Evolutionary conservation across 2,888 invertebrate species (phyloP).

Genomic region (Drosophila heteroneura): DNA sequence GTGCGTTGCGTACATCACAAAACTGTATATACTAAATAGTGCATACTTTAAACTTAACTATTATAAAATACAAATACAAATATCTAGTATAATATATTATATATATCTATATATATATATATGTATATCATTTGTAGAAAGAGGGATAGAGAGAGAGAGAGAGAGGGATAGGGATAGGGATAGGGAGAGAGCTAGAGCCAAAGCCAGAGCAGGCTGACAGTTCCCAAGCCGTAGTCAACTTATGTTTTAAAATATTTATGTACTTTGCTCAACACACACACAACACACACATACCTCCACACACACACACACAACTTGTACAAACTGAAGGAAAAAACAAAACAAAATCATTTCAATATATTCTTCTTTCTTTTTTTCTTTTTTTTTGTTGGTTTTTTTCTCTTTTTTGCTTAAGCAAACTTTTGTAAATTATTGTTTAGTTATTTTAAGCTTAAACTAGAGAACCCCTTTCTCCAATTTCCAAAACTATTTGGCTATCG

Average conservation of each 20-base stretch:
- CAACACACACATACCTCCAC: conserved; percentile 1
- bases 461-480: neutral
- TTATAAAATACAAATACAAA: neutral
- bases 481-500: conserved; percentile 25
- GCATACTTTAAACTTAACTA: conserved; percentile 3
- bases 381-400: neutral
- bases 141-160: neutral
- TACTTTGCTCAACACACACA: conserved; percentile 43
- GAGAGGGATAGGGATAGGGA: conserved; percentile 3
- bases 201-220: conserved; percentile 48
- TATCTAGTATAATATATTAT: conserved; percentile 20
- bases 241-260: conserved; percentile 30
- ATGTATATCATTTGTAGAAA: conserved; percentile 18
- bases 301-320: conserved; percentile 20
- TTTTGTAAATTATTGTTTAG: conserved; percentile 32
- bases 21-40: conserved; percentile 26
- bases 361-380: conserved; percentile 4
- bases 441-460: conserved; percentile 8
- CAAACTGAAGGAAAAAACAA: conserved; percentile 12
- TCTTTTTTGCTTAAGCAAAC: conserved; percentile 5
- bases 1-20: conserved; percentile 27
- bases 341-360: conserved; percentile 20
- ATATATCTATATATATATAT: conserved; percentile 11
- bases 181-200: conserved; percentile 41
- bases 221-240: conserved; percentile 43